Percentiles rank a stretch among this genome's conserved stretches.
These are phyloP conservation scores for Clarias pachynema DNA, from an alignment of 2,797 vertebrate species.

Conservation along the genomic window DNA sequence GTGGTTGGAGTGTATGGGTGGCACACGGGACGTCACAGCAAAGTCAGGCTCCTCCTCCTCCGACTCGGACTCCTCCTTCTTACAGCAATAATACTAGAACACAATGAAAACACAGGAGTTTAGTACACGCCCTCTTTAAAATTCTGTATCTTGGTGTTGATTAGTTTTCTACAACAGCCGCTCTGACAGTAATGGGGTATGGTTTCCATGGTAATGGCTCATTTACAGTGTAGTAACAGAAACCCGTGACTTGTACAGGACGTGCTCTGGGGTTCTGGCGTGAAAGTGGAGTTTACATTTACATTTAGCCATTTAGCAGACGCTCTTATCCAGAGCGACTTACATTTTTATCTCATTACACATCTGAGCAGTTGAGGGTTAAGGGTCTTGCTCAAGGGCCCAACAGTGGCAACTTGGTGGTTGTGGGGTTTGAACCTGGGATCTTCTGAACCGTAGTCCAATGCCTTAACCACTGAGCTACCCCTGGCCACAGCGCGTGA, in stretches of 20 bases:
- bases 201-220: neutral
- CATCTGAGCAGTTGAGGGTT: no score
- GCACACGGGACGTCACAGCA: conserved; percentile 87
- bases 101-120: neutral
- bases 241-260: neutral
- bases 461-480: no score
- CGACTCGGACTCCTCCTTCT: conserved; percentile 94
- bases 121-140: no score
- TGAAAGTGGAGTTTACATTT: neutral
- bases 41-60: conserved; percentile 99
- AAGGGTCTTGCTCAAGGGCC: no score
- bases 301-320: no score
- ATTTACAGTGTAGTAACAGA: no score
- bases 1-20: conserved; percentile 89
- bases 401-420: no score
- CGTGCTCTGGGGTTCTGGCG: neutral
- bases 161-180: neutral
- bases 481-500: neutral
- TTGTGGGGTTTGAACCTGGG: no score
- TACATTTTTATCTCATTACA: no score
- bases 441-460: no score
- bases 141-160: neutral
- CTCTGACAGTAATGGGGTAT: neutral
- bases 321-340: no score
- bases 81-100: conserved; percentile 96